Base-by-base conservation (phyloP, 2,113 vertebrate genomes). In the Colaptes auratus region DNA sequence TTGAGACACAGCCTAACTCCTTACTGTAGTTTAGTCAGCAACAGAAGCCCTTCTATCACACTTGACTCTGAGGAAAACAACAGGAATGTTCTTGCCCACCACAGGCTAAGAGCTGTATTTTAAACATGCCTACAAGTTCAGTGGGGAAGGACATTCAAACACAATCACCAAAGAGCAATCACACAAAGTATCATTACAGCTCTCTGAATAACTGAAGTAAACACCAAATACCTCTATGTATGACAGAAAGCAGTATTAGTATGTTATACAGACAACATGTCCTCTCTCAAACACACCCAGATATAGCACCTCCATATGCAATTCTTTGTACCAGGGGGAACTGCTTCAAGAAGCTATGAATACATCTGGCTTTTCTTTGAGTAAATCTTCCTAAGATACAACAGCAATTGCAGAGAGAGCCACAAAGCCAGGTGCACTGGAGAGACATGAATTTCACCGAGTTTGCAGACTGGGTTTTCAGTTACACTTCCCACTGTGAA, bases 1-100 rank as follows among this genome's bases (percentile, higher is more conserved):
- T 55, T 90, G 64, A 77, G 82, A 73, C 2, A 7, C 39, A 94
- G 79, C 28, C 36, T 77, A 94, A 90, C 18, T 18, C 35, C 17
- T 66, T 67, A 73, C 39, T 70, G 46, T 77, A 58, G 35, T 50
- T 59, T 86, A 61, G 31, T 70, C 35, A 55, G 56, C 36, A 93
- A 93, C 59, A 90, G 77, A 90, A 59, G 35, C 50, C 63, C 60
- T 83, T 83, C 88, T 90, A 67, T 90, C 42, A 35, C 12, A 55
- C 60, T 80, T 5, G 6, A 0, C 9, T 27, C 9, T 3, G 4
- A 55, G 13, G 10, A 69, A 80, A 95, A 82, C 56, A 92, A 61
- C 21, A 65, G 79, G 44, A 66, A 83, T n/a, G 64, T 59, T n/a
- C 20, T 33, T 25, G 73, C 28, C 23, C 55, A 77, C 20, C 42